Conservation (phyloP, 2,113 vertebrate genomes). For the Gulo gulo region DNA sequence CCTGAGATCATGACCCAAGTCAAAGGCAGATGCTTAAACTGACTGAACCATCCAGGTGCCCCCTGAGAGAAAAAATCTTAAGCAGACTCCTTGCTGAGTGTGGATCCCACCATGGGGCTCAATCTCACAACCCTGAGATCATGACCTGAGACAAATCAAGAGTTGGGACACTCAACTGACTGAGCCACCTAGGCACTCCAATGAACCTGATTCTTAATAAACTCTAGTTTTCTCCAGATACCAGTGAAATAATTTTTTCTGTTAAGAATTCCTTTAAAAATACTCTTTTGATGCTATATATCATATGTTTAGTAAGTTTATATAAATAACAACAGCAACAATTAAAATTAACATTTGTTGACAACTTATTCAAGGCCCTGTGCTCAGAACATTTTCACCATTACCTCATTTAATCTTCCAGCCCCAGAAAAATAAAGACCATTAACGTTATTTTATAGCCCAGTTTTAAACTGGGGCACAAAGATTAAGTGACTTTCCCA, state of each 20-base stretch:
- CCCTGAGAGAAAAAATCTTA: background rate
- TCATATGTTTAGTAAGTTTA: background rate
- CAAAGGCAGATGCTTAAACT: background rate
- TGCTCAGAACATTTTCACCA: background rate
- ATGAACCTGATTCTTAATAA: background rate
- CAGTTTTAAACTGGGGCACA: conserved; percentile 16
- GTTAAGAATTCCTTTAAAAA: conserved; percentile 59
- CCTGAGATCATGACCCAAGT: too few relatives aligned
- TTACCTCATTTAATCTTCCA: background rate
- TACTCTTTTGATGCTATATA: conserved; percentile 6
- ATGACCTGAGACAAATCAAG: background rate
- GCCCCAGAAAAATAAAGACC: background rate
- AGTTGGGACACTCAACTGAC: background rate
- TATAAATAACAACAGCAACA: background rate
- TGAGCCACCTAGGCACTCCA: background rate
- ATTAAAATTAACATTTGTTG: background rate
- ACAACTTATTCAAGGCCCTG: conserved; percentile 11
- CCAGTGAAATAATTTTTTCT: conserved; percentile 55
- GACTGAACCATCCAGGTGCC: background rate
- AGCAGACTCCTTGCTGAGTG: background rate
- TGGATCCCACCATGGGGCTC: background rate
- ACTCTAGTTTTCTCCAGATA: conserved; percentile 16
- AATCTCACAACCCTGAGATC: background rate
- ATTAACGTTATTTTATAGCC: background rate
- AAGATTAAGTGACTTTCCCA: background rate